A percentile compares a stretch with the other conserved stretches of the same genome.
These are phyloP conservation scores for Threskiornis aethiopicus DNA, from an alignment of 2,797 vertebrate genomes.

Conservation along the genomic window DNA sequence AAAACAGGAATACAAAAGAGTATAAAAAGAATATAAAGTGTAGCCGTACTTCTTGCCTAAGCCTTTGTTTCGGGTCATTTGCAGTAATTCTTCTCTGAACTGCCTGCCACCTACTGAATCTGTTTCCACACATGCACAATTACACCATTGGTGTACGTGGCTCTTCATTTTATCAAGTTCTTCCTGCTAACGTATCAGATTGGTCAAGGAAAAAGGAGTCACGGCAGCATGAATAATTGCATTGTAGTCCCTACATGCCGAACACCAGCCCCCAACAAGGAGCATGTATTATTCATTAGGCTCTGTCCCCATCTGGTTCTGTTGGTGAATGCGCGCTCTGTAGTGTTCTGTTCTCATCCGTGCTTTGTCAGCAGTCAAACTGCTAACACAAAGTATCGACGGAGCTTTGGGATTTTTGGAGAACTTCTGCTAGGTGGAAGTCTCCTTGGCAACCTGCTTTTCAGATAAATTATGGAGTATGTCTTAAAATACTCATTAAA, in stretches of 20 bases:
- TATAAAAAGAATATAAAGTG: neutral
- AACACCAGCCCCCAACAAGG: neutral
- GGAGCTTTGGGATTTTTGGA: neutral
- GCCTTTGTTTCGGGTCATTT: neutral
- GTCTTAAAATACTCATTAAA: accelerated
- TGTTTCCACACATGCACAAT: neutral
- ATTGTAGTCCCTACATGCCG: neutral
- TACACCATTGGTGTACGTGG: neutral
- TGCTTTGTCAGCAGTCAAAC: neutral
- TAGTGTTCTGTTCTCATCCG: neutral
- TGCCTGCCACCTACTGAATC: neutral
- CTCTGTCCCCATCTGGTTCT: neutral
- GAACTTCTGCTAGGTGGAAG: neutral
- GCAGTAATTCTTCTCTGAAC: neutral
- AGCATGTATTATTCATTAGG: neutral
- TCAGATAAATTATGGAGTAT: accelerated
- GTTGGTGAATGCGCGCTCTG: neutral
- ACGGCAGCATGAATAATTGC: neutral
- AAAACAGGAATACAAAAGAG: neutral
- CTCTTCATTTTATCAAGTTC: neutral
- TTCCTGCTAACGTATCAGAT: neutral
- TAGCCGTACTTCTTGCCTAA: neutral
- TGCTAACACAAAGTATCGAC: accelerated
- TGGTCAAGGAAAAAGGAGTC: neutral
- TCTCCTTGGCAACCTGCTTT: constrained; percentile 26